These are phyloP conservation scores for Calonectris borealis DNA, from an alignment of 2,113 vertebrate species.

Conservation along the genomic window DNA sequence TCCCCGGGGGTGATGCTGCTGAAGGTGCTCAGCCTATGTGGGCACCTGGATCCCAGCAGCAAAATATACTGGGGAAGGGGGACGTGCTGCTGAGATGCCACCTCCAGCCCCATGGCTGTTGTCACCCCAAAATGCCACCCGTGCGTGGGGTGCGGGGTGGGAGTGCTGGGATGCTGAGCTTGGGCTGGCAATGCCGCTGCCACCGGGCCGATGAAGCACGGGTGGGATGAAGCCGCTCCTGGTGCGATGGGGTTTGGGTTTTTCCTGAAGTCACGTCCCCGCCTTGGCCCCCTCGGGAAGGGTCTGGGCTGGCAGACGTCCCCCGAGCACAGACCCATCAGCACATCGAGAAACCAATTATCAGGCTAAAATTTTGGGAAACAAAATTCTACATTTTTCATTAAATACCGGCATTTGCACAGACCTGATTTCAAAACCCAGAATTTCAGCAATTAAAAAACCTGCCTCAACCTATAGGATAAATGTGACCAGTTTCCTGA, in stretches of 20 bases:
- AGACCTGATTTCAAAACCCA: not conserved
- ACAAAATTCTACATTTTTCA: rapidly evolving
- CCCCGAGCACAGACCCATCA: not conserved
- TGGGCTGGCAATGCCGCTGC: not conserved
- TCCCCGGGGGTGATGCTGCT: not conserved
- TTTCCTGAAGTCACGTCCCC: not conserved
- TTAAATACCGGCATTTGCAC: rapidly evolving
- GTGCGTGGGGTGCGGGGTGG: rapidly evolving
- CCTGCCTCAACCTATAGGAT: not conserved
- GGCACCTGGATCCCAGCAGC: not conserved
- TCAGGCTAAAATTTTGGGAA: not conserved
- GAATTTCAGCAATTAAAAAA: not conserved
- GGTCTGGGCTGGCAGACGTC: not conserved
- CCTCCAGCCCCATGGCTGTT: not conserved
- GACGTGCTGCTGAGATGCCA: not conserved
- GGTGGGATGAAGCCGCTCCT: rapidly evolving
- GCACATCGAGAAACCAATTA: rapidly evolving
- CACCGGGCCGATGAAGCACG: rapidly evolving
- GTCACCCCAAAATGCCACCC: not conserved
- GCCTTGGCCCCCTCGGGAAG: not conserved
- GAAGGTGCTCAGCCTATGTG: rapidly evolving
- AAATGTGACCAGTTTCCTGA: rapidly evolving
- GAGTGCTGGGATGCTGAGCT: not conserved
- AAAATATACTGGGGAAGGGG: not conserved
- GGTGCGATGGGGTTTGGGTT: rapidly evolving